These are phyloP conservation scores for Heliconius nattereri DNA, from an alignment of 1,140 invertebrate species.

Conservation along the genomic window DNA sequence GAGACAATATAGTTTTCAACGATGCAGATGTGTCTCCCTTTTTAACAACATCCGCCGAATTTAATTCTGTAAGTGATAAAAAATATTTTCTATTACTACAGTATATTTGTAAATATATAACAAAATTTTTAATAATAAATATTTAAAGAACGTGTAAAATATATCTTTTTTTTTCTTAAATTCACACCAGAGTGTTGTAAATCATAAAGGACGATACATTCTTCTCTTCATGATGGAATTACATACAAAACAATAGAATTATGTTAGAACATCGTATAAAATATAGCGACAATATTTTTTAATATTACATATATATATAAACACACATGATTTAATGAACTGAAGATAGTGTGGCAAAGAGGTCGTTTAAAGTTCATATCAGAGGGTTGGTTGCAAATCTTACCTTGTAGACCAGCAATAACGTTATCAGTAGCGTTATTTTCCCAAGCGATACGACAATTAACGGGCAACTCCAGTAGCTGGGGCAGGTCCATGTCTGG, in stretches of 20 bases:
- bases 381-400: not conserved
- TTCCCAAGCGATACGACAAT: slow-evolving; percentile 68
- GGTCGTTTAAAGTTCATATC: too few relatives aligned
- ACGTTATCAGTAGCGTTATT: slow-evolving; percentile 59
- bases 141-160: too few relatives aligned
- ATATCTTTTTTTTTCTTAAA: too few relatives aligned
- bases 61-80: slow-evolving; percentile 53
- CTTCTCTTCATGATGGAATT: too few relatives aligned
- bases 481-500: slow-evolving; percentile 62
- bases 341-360: too few relatives aligned
- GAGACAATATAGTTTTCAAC: slow-evolving; percentile 54
- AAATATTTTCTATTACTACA: not conserved
- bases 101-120: not conserved
- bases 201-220: too few relatives aligned
- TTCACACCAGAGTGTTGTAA: too few relatives aligned
- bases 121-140: too few relatives aligned
- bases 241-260: too few relatives aligned
- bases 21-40: slow-evolving; percentile 45
- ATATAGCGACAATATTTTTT: not conserved
- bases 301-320: not conserved
- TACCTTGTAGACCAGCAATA: slow-evolving; percentile 59
- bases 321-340: not conserved
- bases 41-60: slow-evolving; percentile 43
- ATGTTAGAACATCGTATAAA: not conserved
- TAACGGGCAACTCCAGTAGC: slow-evolving; percentile 63